Evolutionary conservation across 1,140 invertebrate genomes (phyloP).

Genomic region (Solen grandis): DNA sequence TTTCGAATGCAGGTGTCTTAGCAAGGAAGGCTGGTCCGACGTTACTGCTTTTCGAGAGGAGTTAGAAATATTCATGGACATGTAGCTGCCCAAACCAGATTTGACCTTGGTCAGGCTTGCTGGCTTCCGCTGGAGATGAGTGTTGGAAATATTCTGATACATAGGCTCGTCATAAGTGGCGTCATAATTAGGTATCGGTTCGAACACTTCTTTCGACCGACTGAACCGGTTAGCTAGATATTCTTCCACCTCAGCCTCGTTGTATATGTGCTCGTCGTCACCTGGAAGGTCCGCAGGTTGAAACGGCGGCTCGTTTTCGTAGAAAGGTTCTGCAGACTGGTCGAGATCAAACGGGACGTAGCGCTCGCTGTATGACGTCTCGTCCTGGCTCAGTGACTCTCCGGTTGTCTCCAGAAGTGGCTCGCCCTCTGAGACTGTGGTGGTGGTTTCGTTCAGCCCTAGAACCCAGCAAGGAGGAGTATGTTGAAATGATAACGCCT

Average conservation of each 20-base stretch:
- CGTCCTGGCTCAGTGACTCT: constrained; percentile 6
- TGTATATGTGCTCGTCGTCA: constrained; percentile 37
- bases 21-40: too few species aligned
- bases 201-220: constrained; percentile 20
- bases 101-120: neutral
- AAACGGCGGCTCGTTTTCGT: constrained; percentile 29
- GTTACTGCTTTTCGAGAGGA: too few species aligned
- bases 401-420: constrained; percentile 20
- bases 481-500: too few species aligned
- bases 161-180: neutral
- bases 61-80: constrained; percentile 45
- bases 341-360: neutral
- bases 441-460: constrained; percentile 8
- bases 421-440: neutral
- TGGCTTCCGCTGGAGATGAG: neutral
- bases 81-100: constrained; percentile 33
- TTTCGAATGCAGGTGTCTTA: too few species aligned
- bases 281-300: neutral
- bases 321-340: neutral
- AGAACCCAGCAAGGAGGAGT: too few species aligned
- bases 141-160: neutral
- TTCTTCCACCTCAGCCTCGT: constrained; percentile 33
- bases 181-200: neutral
- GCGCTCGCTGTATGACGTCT: neutral
- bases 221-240: constrained; percentile 23